phyloP scores from a whole-genome alignment of 92 coral and sea anemone species.

The Phenganax marumi region DNA sequence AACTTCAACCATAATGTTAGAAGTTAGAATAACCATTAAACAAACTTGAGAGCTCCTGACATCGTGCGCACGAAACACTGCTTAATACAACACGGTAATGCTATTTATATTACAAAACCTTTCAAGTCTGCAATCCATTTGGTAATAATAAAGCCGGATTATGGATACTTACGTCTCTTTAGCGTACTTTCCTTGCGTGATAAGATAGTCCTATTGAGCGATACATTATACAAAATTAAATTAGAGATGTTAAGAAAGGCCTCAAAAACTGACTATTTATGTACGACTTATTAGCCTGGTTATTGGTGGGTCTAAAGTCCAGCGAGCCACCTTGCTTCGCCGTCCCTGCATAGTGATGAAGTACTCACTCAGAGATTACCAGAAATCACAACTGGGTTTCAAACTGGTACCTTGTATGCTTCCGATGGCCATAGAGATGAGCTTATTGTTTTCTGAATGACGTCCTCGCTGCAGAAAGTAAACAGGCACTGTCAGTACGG shows the following conservation, averaged over 20 bases:
- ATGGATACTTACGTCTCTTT: not conserved
- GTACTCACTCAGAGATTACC: not conserved
- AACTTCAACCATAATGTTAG: no score
- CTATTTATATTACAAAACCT: not conserved
- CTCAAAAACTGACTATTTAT: not conserved
- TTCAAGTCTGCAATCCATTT: not conserved
- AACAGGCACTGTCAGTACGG: no score
- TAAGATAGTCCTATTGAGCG: not conserved
- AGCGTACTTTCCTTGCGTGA: not conserved
- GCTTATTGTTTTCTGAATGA: slow-evolving; percentile 28
- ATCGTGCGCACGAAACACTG: no score
- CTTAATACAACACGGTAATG: no score
- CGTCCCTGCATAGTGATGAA: not conserved
- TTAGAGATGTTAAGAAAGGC: not conserved
- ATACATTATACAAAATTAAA: not conserved
- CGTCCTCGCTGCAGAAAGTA: not conserved
- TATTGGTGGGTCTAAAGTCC: no score
- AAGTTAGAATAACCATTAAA: no score
- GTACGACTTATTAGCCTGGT: slow-evolving; percentile 1
- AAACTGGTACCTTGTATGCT: not conserved
- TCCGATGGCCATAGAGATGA: slow-evolving; percentile 34
- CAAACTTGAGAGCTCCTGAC: no score
- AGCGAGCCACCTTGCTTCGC: no score
- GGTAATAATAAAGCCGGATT: no score
- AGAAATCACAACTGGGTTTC: not conserved